Evolutionary conservation across 2,113 vertebrate genomes (phyloP).

Genomic region (Barnardius zonarius): DNA sequence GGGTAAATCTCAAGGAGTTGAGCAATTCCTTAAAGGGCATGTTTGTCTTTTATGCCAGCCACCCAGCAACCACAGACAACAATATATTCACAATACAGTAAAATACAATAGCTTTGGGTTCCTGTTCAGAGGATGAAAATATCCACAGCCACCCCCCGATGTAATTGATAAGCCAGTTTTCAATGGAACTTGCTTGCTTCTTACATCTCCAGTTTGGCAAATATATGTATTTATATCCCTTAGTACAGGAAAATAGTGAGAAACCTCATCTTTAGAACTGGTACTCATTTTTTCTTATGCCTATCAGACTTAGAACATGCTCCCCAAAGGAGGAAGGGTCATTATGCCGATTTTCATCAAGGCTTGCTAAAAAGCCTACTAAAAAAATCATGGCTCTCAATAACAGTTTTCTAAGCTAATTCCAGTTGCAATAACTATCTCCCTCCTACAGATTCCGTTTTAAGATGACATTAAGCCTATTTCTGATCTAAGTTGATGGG

Average conservation of each 20-base stretch:
- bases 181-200: background rate
- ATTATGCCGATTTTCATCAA: background rate
- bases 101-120: background rate
- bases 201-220: background rate
- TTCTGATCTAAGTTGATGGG: background rate
- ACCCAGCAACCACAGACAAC: background rate
- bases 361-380: background rate
- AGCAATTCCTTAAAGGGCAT: constrained; percentile 35
- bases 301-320: background rate
- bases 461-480: background rate
- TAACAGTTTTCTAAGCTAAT: background rate
- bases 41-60: background rate
- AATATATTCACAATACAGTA: background rate
- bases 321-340: background rate
- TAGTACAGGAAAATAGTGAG: background rate
- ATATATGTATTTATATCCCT: background rate
- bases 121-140: background rate
- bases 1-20: background rate
- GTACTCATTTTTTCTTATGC: background rate
- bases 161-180: background rate
- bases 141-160: background rate
- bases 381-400: background rate
- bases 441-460: background rate
- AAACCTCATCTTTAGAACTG: background rate
- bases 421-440: background rate